Percentiles rank a stretch among this genome's conserved stretches.
These are phyloP conservation scores for Glaucidium brasilianum DNA, from an alignment of 2,113 vertebrate genomes.

Conservation along the genomic window DNA sequence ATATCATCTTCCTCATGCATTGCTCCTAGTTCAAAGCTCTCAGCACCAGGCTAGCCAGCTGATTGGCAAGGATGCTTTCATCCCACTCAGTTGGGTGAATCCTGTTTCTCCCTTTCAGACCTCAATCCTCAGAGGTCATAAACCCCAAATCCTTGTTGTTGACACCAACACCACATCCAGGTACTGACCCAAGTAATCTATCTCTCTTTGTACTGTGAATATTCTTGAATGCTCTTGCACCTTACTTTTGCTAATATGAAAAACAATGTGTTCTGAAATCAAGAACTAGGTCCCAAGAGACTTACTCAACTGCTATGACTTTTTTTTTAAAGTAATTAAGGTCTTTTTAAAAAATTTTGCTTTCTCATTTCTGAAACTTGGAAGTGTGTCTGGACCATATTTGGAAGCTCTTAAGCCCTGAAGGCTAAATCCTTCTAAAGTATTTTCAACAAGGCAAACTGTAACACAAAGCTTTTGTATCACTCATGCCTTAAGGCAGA, in stretches of 20 bases:
- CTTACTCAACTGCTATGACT: background rate
- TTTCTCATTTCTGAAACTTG: background rate
- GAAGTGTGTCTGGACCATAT: background rate
- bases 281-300: background rate
- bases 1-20: background rate
- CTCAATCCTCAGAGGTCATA: rapidly evolving
- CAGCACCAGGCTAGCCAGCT: background rate
- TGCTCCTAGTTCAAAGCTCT: background rate
- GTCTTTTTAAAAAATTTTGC: background rate
- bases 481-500: background rate
- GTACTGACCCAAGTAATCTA: background rate
- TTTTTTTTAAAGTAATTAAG: background rate
- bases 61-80: background rate
- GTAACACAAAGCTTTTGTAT: background rate
- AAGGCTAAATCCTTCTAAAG: background rate
- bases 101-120: background rate
- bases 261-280: background rate
- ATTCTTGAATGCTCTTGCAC: background rate
- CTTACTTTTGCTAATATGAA: background rate
- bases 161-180: background rate
- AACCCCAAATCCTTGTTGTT: background rate
- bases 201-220: background rate
- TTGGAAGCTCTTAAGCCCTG: background rate
- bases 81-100: background rate
- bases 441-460: background rate